Percentiles rank a stretch among this genome's conserved stretches.
Conservation (phyloP, 2,113 vertebrate genomes). For the Gopherus evgoodei region DNA sequence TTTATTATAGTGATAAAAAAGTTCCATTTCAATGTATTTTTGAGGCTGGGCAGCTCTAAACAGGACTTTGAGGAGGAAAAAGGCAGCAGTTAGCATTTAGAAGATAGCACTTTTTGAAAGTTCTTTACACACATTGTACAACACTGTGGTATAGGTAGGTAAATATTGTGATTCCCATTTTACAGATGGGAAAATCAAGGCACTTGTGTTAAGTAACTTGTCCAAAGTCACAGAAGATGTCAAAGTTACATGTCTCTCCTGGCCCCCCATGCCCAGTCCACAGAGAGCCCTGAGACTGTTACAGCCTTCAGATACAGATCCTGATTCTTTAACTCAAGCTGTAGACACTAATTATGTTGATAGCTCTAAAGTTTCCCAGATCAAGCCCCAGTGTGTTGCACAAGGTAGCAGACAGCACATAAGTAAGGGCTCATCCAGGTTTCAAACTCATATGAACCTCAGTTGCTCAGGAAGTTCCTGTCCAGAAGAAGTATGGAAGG, state of each 20-base stretch:
- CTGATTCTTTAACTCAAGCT: too few relatives aligned
- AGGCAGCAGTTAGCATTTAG: slow-evolving; percentile 43
- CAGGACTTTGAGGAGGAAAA: slow-evolving; percentile 49
- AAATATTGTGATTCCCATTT: neutral
- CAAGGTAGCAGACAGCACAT: neutral
- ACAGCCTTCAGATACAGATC: too few relatives aligned
- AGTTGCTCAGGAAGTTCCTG: neutral
- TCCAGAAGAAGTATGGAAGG: neutral
- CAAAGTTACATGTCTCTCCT: neutral
- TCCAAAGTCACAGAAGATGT: neutral
- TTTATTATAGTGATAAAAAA: slow-evolving; percentile 61
- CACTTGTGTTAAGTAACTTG: neutral
- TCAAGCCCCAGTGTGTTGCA: neutral
- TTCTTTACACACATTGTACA: slow-evolving; percentile 28
- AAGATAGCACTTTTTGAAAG: slow-evolving; percentile 43
- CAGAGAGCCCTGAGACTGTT: too few relatives aligned
- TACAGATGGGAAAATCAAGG: neutral
- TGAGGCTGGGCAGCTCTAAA: slow-evolving; percentile 65
- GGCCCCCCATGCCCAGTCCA: too few relatives aligned
- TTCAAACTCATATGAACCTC: neutral
- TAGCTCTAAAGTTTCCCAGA: neutral
- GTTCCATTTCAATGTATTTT: slow-evolving; percentile 67
- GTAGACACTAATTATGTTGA: neutral
- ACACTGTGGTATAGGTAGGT: neutral
- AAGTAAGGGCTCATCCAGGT: neutral